Evolutionary conservation across 1,140 invertebrate genomes (phyloP), one percentile per base, ranked within the genome.

Genomic region (Eufriesea mexicana): DNA sequence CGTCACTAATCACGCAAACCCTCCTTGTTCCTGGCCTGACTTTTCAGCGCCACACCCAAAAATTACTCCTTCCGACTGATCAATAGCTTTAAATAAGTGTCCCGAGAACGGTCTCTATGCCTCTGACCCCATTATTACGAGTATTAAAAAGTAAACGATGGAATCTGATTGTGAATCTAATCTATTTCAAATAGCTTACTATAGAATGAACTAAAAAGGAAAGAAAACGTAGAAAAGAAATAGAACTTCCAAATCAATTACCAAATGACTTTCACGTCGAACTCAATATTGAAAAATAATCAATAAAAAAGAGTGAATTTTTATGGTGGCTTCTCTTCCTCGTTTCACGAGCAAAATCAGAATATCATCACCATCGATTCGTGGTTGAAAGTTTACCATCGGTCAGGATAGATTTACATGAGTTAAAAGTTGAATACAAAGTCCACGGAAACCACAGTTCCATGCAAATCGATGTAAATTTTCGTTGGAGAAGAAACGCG

Each of bases 1-100:
- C 80, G 68, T 47, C 70, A 79, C 87, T 92, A 91, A 92, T 90
- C 89, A 89, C 88, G 87, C 86, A 83, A 77, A 86, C 84, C 82
- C 86, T 86, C 64, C 74, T 80, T 47, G 47, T 49, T 86, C 64
- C 72, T 20, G 25, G 72, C 80, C 76, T 49, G 80, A 87, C 88
- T 88, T 87, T 83, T 67, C 70, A 61, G 28, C 72, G 86, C 88
- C 91, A 91, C 90, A 89, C 91, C 91, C 86, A 77, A 86, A 87
- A 90, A 90, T 89, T 78, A 79, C 82, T 83, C 86, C 86, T 89
- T 83, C 73, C 80, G 84, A 49, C 85, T 87, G 88, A 85, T 91
- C 88, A 86, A 90, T 90, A 70, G 55, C 47, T 75, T 68, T 70
- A 62, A 75, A 81, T 71, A 74, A 84, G n/a, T 71, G 76, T n/a